Evolutionary conservation across 2,888 invertebrate genomes (phyloP).

Genomic region (Pantelozetes paolii): DNA sequence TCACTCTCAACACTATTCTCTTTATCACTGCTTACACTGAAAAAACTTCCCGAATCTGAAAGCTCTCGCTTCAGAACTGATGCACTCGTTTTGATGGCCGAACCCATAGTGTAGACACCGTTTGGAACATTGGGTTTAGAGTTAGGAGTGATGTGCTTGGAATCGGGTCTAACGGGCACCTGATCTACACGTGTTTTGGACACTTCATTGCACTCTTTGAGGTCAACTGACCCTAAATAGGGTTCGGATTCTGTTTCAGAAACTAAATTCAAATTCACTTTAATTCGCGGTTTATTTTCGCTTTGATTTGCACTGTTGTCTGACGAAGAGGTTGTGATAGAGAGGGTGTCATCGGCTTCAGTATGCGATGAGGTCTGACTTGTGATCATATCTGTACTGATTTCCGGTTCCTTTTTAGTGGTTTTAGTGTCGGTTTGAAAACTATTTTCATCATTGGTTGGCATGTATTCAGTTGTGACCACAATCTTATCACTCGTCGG

Average conservation of each 20-base stretch:
- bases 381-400: not conserved
- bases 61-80: constrained; percentile 38
- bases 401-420: not conserved
- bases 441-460: constrained; percentile 36
- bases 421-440: constrained; percentile 20
- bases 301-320: constrained; percentile 37
- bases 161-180: not conserved
- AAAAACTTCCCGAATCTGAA: constrained; percentile 60
- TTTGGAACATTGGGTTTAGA: constrained; percentile 1
- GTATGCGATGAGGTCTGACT: not conserved
- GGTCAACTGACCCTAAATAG: too few relatives aligned
- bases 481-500: constrained; percentile 36
- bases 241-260: constrained; percentile 39
- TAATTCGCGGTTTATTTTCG: constrained; percentile 39
- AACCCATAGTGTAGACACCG: not conserved
- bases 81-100: constrained; percentile 4
- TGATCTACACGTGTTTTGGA: constrained; percentile 29
- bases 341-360: constrained; percentile 8
- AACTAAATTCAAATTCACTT: constrained; percentile 46
- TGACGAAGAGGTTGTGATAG: constrained; percentile 34
- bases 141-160: not conserved
- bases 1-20: constrained; percentile 52
- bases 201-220: not conserved
- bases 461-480: constrained; percentile 37
- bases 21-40: constrained; percentile 59